These are phyloP conservation scores for Drosophila kanapiae DNA, from an alignment of 1,140 invertebrate species.

Conservation along the genomic window DNA sequence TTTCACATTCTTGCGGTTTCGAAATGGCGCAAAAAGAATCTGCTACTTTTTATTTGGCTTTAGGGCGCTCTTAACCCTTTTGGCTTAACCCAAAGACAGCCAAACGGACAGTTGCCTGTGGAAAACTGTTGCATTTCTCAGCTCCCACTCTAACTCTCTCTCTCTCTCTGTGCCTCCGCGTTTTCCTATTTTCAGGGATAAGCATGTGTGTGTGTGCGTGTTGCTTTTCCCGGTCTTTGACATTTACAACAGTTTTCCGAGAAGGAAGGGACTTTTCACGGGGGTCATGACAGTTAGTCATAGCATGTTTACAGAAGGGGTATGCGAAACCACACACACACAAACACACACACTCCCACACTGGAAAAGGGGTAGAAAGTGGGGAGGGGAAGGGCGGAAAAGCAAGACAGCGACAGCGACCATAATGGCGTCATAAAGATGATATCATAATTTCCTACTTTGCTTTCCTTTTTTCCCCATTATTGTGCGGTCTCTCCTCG, in stretches of 20 bases:
- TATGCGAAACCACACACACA: constrained; percentile 26
- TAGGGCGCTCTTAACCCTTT: constrained; percentile 51
- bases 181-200: constrained; percentile 5
- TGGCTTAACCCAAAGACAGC: constrained; percentile 49
- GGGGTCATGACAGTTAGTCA: constrained; percentile 64
- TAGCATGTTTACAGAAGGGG: constrained; percentile 61
- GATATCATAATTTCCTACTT: constrained; percentile 82
- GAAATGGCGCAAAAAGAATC: constrained; percentile 36
- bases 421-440: constrained; percentile 83
- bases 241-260: constrained; percentile 73
- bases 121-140: constrained; percentile 73
- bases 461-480: constrained; percentile 64
- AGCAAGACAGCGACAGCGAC: constrained; percentile 45
- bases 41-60: constrained; percentile 36
- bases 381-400: neutral
- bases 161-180: constrained; percentile 5
- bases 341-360: constrained; percentile 13
- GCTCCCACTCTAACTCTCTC: neutral
- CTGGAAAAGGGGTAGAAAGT: constrained; percentile 24
- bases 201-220: constrained; percentile 8
- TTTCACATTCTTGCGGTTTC: constrained; percentile 26
- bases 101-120: constrained; percentile 37
- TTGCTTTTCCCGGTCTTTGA: constrained; percentile 76
- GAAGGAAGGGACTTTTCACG: constrained; percentile 14
- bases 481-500: constrained; percentile 12